Percentiles rank a stretch among this genome's conserved stretches.
These are phyloP conservation scores for Meandrusa payeni DNA, from an alignment of 2,888 invertebrate genomes.

Conservation along the genomic window DNA sequence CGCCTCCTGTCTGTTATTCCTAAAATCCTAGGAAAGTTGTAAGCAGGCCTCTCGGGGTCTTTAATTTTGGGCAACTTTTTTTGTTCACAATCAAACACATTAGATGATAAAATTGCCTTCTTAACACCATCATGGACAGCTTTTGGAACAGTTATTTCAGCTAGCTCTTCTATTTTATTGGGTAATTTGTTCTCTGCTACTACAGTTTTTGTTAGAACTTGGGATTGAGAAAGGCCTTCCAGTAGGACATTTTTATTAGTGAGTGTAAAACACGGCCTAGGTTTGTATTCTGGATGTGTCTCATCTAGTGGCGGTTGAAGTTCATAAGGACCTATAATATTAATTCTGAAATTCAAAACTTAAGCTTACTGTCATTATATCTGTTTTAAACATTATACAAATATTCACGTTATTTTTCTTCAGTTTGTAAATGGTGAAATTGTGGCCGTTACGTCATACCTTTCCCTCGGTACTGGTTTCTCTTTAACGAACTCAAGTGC, in stretches of 20 bases:
- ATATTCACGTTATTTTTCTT: too few species aligned
- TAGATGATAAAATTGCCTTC: slow-evolving; percentile 82
- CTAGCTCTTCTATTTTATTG: slow-evolving; percentile 75
- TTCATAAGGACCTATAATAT: slow-evolving; percentile 69
- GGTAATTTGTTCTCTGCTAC: slow-evolving; percentile 83
- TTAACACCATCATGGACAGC: slow-evolving; percentile 81
- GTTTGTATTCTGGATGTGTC: slow-evolving; percentile 85
- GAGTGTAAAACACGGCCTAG: slow-evolving; percentile 80
- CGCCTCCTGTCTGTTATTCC: slow-evolving; percentile 87
- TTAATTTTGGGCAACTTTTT: slow-evolving; percentile 87
- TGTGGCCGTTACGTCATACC: too few species aligned
- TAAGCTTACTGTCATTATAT: too few species aligned
- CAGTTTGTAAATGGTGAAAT: too few species aligned
- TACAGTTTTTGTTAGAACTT: slow-evolving; percentile 89
- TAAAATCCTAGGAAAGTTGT: slow-evolving; percentile 85
- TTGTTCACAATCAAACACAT: slow-evolving; percentile 89
- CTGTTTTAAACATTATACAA: too few species aligned
- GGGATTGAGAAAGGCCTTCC: slow-evolving; percentile 88
- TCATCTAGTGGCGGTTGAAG: slow-evolving; percentile 65
- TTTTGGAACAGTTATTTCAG: slow-evolving; percentile 70
- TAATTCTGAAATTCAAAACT: slow-evolving; percentile 47
- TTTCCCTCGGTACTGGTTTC: slow-evolving; percentile 50
- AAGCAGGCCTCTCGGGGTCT: slow-evolving; percentile 85
- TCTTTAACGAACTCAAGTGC: slow-evolving; percentile 80
- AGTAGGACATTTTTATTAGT: slow-evolving; percentile 83